A percentile compares a stretch with the other conserved stretches of the same genome.
phyloP scores from a whole-genome alignment of 2,797 vertebrate genomes.

The Diglossa cyanea region DNA sequence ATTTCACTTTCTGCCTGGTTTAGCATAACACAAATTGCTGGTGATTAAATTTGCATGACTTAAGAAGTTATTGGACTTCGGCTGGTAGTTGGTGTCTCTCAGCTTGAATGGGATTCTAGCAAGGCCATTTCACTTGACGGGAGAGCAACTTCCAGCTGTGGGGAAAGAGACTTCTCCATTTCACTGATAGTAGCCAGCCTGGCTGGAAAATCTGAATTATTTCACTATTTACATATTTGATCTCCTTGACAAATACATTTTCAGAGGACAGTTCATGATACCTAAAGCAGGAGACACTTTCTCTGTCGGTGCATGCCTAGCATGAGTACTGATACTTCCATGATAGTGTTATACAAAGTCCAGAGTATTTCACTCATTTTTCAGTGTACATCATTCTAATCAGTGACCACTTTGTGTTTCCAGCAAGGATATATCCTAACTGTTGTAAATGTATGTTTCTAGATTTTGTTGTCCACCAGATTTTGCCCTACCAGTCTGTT shows the following conservation, averaged over 20 bases:
- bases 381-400: background rate
- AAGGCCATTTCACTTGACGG: background rate
- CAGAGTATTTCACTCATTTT: background rate
- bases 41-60: slow-evolving; percentile 60
- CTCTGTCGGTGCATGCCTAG: background rate
- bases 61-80: slow-evolving; percentile 61
- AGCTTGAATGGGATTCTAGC: slow-evolving; percentile 51
- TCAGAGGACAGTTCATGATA: background rate
- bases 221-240: background rate
- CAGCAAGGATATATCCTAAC: background rate
- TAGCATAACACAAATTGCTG: slow-evolving; percentile 52
- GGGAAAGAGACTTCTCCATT: background rate
- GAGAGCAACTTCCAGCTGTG: slow-evolving; percentile 34
- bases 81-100: slow-evolving; percentile 49
- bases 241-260: background rate
- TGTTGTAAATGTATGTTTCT: slow-evolving; percentile 43
- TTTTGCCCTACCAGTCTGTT: slow-evolving; percentile 89
- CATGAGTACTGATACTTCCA: background rate
- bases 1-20: slow-evolving; percentile 61
- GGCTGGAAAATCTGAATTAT: background rate
- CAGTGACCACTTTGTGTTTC: background rate
- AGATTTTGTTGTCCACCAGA: slow-evolving; percentile 96
- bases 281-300: background rate
- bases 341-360: background rate
- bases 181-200: background rate